Conservation (phyloP, 2,113 vertebrate genomes). For the Myiozetetes cayanensis region DNA sequence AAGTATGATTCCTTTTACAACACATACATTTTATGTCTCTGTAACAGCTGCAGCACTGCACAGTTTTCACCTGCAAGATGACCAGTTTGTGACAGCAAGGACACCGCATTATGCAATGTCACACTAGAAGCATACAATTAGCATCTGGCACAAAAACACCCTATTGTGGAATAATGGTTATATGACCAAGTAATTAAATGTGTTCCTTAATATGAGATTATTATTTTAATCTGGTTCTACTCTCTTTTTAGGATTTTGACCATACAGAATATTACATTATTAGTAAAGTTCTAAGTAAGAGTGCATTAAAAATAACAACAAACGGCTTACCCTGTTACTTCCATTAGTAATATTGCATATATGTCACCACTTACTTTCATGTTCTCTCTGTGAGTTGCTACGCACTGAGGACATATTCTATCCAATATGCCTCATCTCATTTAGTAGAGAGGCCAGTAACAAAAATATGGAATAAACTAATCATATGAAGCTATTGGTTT, state of each 20-base stretch:
- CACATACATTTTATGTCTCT: neutral
- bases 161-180: neutral
- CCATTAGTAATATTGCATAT: neutral
- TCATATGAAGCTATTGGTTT: neutral
- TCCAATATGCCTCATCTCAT: neutral
- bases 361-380: neutral
- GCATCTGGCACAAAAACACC: neutral
- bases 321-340: neutral
- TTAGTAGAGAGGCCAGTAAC: neutral
- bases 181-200: constrained; percentile 13
- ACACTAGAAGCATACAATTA: neutral
- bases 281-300: neutral
- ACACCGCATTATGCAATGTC: neutral
- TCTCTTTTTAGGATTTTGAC: neutral
- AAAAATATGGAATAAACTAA: neutral
- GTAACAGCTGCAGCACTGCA: neutral
- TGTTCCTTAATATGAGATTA: neutral
- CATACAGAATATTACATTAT: neutral
- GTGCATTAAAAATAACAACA: neutral
- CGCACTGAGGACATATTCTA: neutral
- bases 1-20: neutral
- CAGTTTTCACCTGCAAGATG: neutral
- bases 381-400: neutral
- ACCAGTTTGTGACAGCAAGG: constrained; percentile 38
- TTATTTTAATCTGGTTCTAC: neutral